Evolutionary conservation across 2,888 invertebrate genomes (phyloP), one percentile per base, ranked within the genome.

Genomic region (Drosophila kanekoi): DNA sequence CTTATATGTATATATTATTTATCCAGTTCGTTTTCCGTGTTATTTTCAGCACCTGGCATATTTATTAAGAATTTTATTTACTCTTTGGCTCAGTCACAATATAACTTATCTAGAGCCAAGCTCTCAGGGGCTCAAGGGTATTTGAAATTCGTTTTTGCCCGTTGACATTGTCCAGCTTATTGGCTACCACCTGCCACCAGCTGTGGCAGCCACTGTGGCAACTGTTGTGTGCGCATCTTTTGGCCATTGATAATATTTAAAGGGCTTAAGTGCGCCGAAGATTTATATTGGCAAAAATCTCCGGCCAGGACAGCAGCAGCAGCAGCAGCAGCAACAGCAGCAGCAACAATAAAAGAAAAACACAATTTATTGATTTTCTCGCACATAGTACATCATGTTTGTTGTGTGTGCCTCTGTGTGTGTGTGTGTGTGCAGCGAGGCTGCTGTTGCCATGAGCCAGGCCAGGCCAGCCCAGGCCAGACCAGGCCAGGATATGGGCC

Each of bases 311-410:
- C 41, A 40, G 45, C 40, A 52, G 48, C 63, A 47, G 9, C 58
- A 23, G 23, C 54, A 58, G 44, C 53, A 68, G 58, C 53, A 65
- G n/a, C 49, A 37, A 9, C 49, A 37, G 10, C 16, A 35, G 23
- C 54, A 58, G 44, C 53, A 68, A 60, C 53, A 65, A 76, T 69
- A 74, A 80, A 69, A 69, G 65, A 74, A 81, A 75, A 79, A 79
- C 60, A 89, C 68, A 78, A 71, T 86, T 82, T 86, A 86, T 86
- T 89, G 86, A 86, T 89, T 86, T 89, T 88, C 78, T 75, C 68
- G 68, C 69, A 81, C 58, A 54, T 67, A 41, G 51, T 58, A 49
- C 40, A 65, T 77, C 51, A 61, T 64, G 45, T 38, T 28, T 28
- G 8, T 28, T 64, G 45, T 54, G 35, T 56, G 43, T 77, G 51